Conservation (phyloP, 2,113 vertebrate species). For the Oplegnathus fasciatus region DNA sequence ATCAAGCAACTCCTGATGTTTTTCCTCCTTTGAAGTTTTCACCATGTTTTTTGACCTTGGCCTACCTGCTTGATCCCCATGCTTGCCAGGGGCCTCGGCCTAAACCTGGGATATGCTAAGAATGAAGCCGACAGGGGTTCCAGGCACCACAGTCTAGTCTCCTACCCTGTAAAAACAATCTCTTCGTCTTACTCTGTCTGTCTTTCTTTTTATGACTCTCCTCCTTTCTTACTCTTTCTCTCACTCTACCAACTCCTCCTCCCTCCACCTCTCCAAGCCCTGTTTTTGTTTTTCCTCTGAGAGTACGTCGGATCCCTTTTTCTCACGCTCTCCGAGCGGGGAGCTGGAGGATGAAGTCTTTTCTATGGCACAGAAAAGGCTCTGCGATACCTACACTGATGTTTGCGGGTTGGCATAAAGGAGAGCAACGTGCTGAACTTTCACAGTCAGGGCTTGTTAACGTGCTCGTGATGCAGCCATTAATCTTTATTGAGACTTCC, state of each 20-base stretch:
- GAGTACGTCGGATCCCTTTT: constrained; percentile 31
- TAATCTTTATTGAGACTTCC: constrained; percentile 47
- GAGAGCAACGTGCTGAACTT: constrained; percentile 26
- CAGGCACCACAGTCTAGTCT: constrained; percentile 69
- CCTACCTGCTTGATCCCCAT: constrained; percentile 50
- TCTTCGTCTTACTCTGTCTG: constrained; percentile 30
- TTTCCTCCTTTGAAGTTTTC: constrained; percentile 54
- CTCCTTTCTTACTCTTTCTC: constrained; percentile 13
- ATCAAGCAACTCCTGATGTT: constrained; percentile 37
- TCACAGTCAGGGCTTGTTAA: constrained; percentile 42
- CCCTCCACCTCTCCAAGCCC: background rate
- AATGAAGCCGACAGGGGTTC: constrained; percentile 66
- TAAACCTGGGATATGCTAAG: constrained; percentile 76
- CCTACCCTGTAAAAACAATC: constrained; percentile 61
- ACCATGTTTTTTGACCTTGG: constrained; percentile 26
- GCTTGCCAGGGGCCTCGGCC: constrained; percentile 48
- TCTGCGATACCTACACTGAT: constrained; percentile 13
- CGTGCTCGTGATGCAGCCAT: constrained; percentile 10
- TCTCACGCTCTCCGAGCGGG: constrained; percentile 65
- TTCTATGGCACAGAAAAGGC: constrained; percentile 50
- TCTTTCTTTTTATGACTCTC: constrained; percentile 25
- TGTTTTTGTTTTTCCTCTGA: constrained; percentile 57
- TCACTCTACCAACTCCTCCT: constrained; percentile 19
- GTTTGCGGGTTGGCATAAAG: constrained; percentile 46
- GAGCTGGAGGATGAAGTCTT: constrained; percentile 55